Conservation (phyloP, 1,140 invertebrate species). For the Aphelinus certus region DNA sequence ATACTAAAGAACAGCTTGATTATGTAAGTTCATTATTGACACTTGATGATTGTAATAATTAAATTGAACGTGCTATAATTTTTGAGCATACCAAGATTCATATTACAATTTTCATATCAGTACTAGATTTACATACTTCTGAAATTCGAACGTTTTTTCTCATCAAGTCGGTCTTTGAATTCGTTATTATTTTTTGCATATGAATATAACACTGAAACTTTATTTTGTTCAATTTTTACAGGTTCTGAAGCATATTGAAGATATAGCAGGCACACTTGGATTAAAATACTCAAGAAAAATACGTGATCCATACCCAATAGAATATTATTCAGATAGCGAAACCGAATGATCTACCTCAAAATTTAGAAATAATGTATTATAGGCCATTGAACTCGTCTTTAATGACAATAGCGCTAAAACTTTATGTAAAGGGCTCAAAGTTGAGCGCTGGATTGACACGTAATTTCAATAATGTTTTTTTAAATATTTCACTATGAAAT, state of each 20-base stretch:
- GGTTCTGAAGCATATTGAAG: conserved; percentile 77
- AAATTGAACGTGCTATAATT: neutral
- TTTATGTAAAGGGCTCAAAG: conserved; percentile 8
- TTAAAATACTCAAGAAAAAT: conserved; percentile 77
- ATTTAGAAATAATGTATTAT: conserved; percentile 42
- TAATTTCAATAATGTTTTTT: conserved; percentile 28
- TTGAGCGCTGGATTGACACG: neutral
- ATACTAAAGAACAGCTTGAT: conserved; percentile 96
- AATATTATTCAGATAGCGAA: conserved; percentile 67
- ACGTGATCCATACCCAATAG: conserved; percentile 69
- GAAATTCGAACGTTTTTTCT: neutral
- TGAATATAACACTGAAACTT: neutral
- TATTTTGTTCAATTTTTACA: conserved; percentile 48
- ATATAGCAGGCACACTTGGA: conserved; percentile 75
- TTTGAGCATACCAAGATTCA: neutral
- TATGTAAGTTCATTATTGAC: conserved; percentile 68
- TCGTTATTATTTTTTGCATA: too few relatives aligned
- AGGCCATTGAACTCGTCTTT: conserved; percentile 42
- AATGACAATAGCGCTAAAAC: conserved; percentile 25
- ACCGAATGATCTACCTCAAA: conserved; percentile 58
- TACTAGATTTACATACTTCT: too few relatives aligned
- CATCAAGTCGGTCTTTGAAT: neutral
- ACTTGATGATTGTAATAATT: conserved; percentile 11
- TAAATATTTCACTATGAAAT: conserved; percentile 2
- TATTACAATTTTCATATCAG: too few relatives aligned